Evolutionary conservation across 1,140 invertebrate genomes (phyloP), one percentile per base, ranked within the genome.

Genomic region (Bombus waltoni): DNA sequence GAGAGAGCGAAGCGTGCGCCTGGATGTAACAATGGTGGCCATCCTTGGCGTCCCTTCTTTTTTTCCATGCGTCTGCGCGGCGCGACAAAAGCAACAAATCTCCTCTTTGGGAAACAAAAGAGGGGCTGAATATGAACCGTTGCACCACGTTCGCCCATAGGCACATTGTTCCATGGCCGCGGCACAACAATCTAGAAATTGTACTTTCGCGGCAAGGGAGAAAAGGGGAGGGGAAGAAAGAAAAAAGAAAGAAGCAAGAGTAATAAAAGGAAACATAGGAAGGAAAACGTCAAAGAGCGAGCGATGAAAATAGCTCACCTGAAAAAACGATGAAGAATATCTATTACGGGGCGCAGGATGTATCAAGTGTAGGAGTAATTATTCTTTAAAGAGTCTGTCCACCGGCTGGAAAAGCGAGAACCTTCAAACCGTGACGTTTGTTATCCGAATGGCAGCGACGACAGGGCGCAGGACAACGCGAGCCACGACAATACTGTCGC

Each of bases 401-500:
- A 80, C 47, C n/a, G n/a, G n/a, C 28, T 68, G 84, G 59, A 68
- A 85, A 81, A 85, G 78, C 78, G 70, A 44, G 35, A 22, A 3
- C 59, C 47, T 44, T 75, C 57, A 70, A 81, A 85, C 79, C 59
- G 59, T 85, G 84, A 89, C 88, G 76, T 83, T 89, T 76, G 85
- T 89, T 89, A 75, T 89, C 71, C 59, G 78, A 53, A 79, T 40
- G 47, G 44, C 72, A 71, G 38, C n/a, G 42, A 44, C 42, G 81
- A 42, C 13, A 81, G 70, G 84, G 28, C 47, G 57, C 42, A 76
- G 38, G 57, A 85, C 71, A 72, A 83, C 65, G 66, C 42, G 35
- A 71, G 62, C n/a, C 28, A 80, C 79, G 79, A 90, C 89, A 90
- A 90, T 88, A 57, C 74, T 59, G 71, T 77, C 72, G 79, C 88